Percentiles rank a stretch among this genome's conserved stretches.
Evolutionary conservation across 2,888 invertebrate species (phyloP).

Genomic region (Eretmocerus hayati): DNA sequence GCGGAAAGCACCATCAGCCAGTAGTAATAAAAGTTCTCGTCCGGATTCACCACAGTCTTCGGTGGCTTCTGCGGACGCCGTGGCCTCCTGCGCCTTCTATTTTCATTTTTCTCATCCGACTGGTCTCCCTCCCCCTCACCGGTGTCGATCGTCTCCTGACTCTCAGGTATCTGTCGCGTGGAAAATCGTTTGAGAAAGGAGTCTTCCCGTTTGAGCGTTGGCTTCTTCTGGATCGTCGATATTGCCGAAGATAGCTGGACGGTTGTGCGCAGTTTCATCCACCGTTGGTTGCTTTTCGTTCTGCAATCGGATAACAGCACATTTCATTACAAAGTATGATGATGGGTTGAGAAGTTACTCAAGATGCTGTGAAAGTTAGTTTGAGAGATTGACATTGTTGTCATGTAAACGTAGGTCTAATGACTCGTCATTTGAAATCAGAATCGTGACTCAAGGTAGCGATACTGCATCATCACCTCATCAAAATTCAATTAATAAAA

Average conservation of each 20-base stretch:
- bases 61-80: constrained; percentile 66
- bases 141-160: constrained; percentile 73
- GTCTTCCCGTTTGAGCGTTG: constrained; percentile 82
- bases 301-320: too few relatives aligned
- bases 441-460: too few relatives aligned
- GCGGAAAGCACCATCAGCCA: constrained; percentile 86
- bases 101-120: constrained; percentile 50
- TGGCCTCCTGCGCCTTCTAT: constrained; percentile 55
- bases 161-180: constrained; percentile 81
- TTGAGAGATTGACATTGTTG: too few relatives aligned
- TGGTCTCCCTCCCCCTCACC: constrained; percentile 59
- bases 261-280: constrained; percentile 92
- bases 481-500: too few relatives aligned
- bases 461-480: too few relatives aligned
- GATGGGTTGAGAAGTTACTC: too few relatives aligned
- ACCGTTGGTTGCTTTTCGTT: constrained; percentile 89
- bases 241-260: constrained; percentile 87
- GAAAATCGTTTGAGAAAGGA: constrained; percentile 92
- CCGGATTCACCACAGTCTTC: constrained; percentile 83
- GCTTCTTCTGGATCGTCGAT: constrained; percentile 72
- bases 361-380: too few relatives aligned
- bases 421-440: too few relatives aligned
- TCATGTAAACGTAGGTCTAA: too few relatives aligned
- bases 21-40: constrained; percentile 92
- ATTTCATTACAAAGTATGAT: too few relatives aligned